phyloP scores from a whole-genome alignment of 1,140 invertebrate species.

The Zeugodacus cucurbitae region DNA sequence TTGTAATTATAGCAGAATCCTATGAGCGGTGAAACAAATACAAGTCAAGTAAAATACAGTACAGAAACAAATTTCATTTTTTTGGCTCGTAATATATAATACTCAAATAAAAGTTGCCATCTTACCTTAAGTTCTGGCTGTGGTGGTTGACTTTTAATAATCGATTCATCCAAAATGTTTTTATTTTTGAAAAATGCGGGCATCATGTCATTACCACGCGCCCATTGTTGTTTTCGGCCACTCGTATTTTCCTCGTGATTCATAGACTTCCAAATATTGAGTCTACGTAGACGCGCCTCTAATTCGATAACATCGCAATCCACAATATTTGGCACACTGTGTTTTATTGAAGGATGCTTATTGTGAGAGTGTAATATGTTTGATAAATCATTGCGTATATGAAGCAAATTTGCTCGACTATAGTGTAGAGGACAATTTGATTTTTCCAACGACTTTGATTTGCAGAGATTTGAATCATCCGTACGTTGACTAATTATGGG shows the following conservation, averaged over 20 bases:
- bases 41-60: neutral
- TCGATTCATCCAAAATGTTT: constrained; percentile 55
- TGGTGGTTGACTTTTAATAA: constrained; percentile 60
- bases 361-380: constrained; percentile 45
- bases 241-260: neutral
- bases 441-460: constrained; percentile 24
- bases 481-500: neutral
- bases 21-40: neutral
- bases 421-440: constrained; percentile 45
- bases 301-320: constrained; percentile 63
- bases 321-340: constrained; percentile 55
- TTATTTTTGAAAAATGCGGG: constrained; percentile 44
- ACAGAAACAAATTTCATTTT: too few relatives aligned
- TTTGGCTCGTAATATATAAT: too few relatives aligned
- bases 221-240: constrained; percentile 18
- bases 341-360: constrained; percentile 47
- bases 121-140: constrained; percentile 60
- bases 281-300: constrained; percentile 57
- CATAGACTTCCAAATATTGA: constrained; percentile 54
- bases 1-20: constrained; percentile 53
- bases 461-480: constrained; percentile 17
- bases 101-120: too few relatives aligned
- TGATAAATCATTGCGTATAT: constrained; percentile 57
- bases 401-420: constrained; percentile 51
- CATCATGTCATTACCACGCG: constrained; percentile 43